Evolutionary conservation across 2,113 vertebrate species (phyloP), one percentile per base, ranked within the genome.

Genomic region (Lampris incognitus): DNA sequence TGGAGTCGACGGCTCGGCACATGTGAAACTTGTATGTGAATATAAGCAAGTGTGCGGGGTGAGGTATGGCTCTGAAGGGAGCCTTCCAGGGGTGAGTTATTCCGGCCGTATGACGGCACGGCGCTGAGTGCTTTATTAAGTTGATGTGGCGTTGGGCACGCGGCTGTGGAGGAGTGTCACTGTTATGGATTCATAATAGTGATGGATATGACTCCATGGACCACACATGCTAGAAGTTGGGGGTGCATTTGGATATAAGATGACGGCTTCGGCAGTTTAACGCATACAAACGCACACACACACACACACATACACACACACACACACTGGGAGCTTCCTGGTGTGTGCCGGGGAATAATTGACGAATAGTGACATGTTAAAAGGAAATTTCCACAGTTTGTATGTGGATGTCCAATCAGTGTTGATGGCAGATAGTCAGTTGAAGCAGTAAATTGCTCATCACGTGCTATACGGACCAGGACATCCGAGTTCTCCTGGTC

Each of bases 181-280:
- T 62, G 61, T 84, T 88, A 88, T 84, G 77, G 85, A 82, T 80
- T 72, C 69, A 79, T 90, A 83, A 88, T 73, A 73, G 68, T 87
- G 83, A 90, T 89, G 76, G 86, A 88, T 84, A 85, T 72, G 48
- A 41, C 77, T 70, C 7, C 58, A 11, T 49, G 51, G 62, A 54
- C 67, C 61, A 9, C 40, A 57, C 63, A 54, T n/a, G 38, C 8
- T 42, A 38, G 58, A 13, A 36, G 36, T 10, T 50, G 38, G 9
- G 10, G 42, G 55, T 50, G 50, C 74, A 50, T 74, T 64, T 80
- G 58, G 71, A 79, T 72, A 75, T 41, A 46, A 10, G 57, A 38
- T 46, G 44, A 46, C 4, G 44, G 44, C 44, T 46, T 46, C 7
- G 44, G 44, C 44, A 60, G 61, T 46, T 64, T 44, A 3, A 69